Evolutionary conservation across 2,797 vertebrate genomes (phyloP), one percentile per base, ranked within the genome.

Genomic region (Lepus oiostolus): DNA sequence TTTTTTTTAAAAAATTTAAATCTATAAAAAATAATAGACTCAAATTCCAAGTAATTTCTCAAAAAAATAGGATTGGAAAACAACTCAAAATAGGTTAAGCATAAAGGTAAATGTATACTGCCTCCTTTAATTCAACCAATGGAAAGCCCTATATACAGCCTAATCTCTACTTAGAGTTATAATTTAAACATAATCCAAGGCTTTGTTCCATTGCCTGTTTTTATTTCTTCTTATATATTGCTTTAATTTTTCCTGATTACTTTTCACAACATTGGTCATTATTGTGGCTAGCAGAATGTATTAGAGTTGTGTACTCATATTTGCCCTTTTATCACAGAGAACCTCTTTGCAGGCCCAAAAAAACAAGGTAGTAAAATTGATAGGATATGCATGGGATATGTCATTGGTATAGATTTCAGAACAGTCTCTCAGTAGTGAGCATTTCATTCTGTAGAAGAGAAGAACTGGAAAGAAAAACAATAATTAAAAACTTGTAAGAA

Each of bases 1-100:
- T 87, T 83, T 60, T 83, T 60, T 47, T 47, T 9, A 47, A 47
- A 17, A 58, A 50, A 60, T 75, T 88, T 72, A 88, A 88, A 65
- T 84, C 3, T 12, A 28, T 22, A 70, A 0, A 71, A 91, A 86
- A 47, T 86, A 85, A 35, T 80, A 94, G 1, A 2, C 24, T 82
- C 79, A 89, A 90, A 67, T 84, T 28, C 50, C 85, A 70, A 75
- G 35, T 4, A 71, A 76, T 67, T 72, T 1, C 2, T 7, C 89
- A n/a, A 91, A 85, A 85, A 95, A 88, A 50, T 81, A 70, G 35
- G 5, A 72, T 76, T 21, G n/a, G 42, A 93, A 92, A 75, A 13
- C 7, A 68, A 9, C 17, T 67, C 12, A 65, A 26, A 4, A 10
- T 5, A 54, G 24, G 14, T 85, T 82, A 65, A 54, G 5, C 24